Conservation (phyloP, 2,113 vertebrate genomes). For the Mungos mungo region DNA sequence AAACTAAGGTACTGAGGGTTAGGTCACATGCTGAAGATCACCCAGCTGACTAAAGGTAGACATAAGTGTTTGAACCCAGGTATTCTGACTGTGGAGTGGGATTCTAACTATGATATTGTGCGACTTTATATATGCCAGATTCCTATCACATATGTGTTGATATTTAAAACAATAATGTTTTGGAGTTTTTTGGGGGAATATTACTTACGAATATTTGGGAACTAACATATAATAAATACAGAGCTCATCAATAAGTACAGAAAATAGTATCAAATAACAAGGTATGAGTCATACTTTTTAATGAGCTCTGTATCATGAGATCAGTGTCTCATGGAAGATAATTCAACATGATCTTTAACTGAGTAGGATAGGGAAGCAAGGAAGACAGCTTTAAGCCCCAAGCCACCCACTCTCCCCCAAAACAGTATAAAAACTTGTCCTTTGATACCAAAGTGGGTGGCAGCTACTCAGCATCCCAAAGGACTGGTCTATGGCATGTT, state of each 20-base stretch:
- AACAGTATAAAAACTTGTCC: neutral
- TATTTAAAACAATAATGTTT: neutral
- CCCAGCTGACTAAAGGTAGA: neutral
- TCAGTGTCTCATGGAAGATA: neutral
- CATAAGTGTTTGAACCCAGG: neutral
- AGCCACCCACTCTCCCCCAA: neutral
- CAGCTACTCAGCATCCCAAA: neutral
- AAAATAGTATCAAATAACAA: neutral
- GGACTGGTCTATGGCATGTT: neutral
- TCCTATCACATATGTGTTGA: neutral
- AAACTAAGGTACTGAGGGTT: neutral
- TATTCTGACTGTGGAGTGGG: neutral
- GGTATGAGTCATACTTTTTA: neutral
- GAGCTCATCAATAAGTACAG: neutral
- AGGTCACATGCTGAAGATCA: neutral
- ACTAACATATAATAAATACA: neutral
- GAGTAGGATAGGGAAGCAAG: neutral
- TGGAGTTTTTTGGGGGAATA: neutral
- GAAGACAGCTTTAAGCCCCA: neutral
- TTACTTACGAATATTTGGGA: neutral
- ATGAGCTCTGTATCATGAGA: neutral
- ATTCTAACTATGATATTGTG: neutral
- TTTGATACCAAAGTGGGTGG: neutral
- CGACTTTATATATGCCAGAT: neutral
- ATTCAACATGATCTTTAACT: neutral